These are phyloP conservation scores for Vulpes lagopus DNA, from an alignment of 2,113 vertebrate genomes.

Conservation along the genomic window DNA sequence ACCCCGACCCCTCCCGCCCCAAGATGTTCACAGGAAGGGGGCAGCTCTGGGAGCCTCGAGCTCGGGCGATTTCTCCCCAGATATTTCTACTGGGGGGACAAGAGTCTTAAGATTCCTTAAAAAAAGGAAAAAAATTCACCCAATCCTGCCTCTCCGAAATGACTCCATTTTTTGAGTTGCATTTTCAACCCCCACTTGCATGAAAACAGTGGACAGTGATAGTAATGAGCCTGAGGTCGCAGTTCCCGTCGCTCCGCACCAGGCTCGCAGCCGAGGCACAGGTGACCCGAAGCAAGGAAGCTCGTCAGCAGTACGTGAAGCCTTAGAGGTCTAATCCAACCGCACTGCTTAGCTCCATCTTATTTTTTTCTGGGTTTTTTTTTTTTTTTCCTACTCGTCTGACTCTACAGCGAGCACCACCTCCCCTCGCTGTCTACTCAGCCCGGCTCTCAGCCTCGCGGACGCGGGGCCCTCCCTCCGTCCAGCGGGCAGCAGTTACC, in stretches of 20 bases:
- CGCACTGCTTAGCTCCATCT: fast-evolving
- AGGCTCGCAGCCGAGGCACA: not conserved
- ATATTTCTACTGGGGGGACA: not conserved
- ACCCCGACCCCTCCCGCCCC: not conserved
- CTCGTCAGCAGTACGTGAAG: not conserved
- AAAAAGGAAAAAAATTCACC: not conserved
- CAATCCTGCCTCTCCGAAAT: not conserved
- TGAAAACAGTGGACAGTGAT: not conserved
- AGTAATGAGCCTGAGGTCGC: not conserved
- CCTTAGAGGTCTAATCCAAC: not conserved
- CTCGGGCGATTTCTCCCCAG: not conserved
- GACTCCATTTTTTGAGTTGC: not conserved
- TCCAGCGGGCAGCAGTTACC: fast-evolving
- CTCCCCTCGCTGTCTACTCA: not conserved
- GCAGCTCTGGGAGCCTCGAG: not conserved
- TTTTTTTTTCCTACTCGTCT: no score
- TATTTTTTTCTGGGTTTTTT: no score
- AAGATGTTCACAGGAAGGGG: not conserved
- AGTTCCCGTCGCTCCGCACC: fast-evolving
- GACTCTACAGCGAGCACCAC: fast-evolving
- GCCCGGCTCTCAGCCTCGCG: fast-evolving
- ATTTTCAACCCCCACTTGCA: not conserved
- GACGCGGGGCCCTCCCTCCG: not conserved
- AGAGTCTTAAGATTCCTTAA: not conserved
- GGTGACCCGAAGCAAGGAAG: not conserved